A percentile compares a stretch with the other conserved stretches of the same genome.
These are phyloP conservation scores for Melanogrammus aeglefinus DNA, from an alignment of 2,797 vertebrate species.

Conservation along the genomic window DNA sequence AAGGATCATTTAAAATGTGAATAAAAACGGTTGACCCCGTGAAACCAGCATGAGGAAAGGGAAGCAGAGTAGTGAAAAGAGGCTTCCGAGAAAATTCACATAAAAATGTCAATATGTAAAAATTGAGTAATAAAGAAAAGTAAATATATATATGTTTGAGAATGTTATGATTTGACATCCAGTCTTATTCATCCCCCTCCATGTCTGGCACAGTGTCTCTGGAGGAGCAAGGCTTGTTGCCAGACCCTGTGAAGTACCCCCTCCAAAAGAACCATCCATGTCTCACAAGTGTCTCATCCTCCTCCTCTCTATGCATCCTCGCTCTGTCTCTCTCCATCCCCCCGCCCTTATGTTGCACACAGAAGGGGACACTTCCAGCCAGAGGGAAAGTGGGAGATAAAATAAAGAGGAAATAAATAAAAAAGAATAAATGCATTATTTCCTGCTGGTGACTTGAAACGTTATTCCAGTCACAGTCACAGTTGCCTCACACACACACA, in stretches of 20 bases:
- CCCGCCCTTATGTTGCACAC: slow-evolving; percentile 21
- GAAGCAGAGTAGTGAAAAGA: not conserved
- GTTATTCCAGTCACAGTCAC: slow-evolving; percentile 26
- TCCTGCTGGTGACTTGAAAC: slow-evolving; percentile 42
- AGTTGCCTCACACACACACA: not conserved
- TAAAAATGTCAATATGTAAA: not conserved
- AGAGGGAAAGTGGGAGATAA: slow-evolving; percentile 19
- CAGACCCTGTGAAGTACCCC: slow-evolving; percentile 24
- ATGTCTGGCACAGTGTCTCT: slow-evolving; percentile 22
- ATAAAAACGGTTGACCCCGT: not conserved
- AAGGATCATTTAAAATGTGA: not conserved
- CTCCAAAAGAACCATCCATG: not conserved
- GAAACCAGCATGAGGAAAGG: not conserved
- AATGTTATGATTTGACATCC: slow-evolving; percentile 18
- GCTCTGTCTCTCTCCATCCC: not conserved
- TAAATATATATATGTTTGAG: not conserved
- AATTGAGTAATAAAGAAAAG: not conserved
- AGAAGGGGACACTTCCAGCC: slow-evolving; percentile 41
- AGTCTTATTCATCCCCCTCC: slow-evolving; percentile 11
- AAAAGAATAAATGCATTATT: slow-evolving; percentile 48
- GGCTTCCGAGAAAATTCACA: not conserved
- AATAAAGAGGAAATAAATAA: too few relatives aligned
- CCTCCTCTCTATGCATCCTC: not conserved
- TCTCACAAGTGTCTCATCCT: not conserved
- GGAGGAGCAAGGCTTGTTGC: slow-evolving; percentile 9